Evolutionary conservation across 2,113 vertebrate species (phyloP), one percentile per base, ranked within the genome.

Genomic region (Rhinoderma darwinii): DNA sequence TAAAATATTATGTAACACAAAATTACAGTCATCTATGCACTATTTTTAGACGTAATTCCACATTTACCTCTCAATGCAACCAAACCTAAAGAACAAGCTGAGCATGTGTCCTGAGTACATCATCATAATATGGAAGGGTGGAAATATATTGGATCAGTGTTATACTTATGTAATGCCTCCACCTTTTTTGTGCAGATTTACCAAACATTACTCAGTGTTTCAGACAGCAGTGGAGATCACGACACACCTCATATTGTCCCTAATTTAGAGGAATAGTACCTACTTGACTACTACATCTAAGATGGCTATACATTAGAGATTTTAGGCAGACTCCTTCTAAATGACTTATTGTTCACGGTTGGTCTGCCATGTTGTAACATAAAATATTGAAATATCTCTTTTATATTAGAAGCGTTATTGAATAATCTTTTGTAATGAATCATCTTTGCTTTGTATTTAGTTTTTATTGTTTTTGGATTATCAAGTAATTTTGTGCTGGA

Each of bases 1-100:
- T 61, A 27, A 51, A 44, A 66, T 66, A 41, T 66, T 82, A 82
- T 44, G 59, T 82, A 82, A 82, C 66, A 30, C 39, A 41, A 66
- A 30, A 82, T 63, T 30, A 59, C 22, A 56, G 75, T 37, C 18
- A 61, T 81, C 54, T 15, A 63, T 41, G 22, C 41, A 11, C 54
- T 63, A 44, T 82, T 82, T 66, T 30, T 43, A 44, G 15, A n/a
- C n/a, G 30, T 18, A 63, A 66, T 82, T 17, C 15, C 39, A 82
- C 25, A 63, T 44, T 66, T 66, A 15, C 25, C 56, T 41, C 59
- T 66, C 59, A 44, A 8, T 30, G 39, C n/a, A 82, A 66, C 39
- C 3, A n/a, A 27, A 14, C 20, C 12, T 63, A 43, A 82, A 35
- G 68, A 63, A 56, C 54, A 43, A 81, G 78, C n/a, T 25, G 10